Conservation (phyloP, 2,113 vertebrate genomes). For the Malurus alboscapulatus region DNA sequence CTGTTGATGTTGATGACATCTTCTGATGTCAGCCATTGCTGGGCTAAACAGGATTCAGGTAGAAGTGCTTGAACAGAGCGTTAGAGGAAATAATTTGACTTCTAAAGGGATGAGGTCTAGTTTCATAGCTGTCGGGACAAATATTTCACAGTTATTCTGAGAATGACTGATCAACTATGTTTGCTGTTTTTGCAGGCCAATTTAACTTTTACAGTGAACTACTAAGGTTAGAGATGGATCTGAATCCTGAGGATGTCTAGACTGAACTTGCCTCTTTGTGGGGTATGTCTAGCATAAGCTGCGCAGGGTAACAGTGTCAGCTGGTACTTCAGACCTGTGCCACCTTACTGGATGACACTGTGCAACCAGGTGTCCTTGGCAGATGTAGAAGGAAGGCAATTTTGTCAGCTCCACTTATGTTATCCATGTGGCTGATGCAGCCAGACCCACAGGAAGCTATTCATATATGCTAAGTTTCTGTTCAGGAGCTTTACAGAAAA, state of each 20-base stretch:
- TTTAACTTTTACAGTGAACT: background rate
- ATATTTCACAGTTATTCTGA: background rate
- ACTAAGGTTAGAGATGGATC: background rate
- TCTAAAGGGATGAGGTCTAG: background rate
- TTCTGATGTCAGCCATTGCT: background rate
- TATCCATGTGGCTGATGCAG: background rate
- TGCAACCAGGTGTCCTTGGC: background rate
- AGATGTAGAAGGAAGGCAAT: background rate
- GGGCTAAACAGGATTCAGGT: background rate
- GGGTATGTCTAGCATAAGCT: rapidly evolving
- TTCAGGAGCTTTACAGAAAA: background rate
- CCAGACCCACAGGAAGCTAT: background rate
- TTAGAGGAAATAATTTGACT: background rate
- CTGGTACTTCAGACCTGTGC: background rate
- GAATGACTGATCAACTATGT: background rate
- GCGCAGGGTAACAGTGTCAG: background rate
- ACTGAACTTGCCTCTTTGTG: background rate
- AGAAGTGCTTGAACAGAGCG: background rate
- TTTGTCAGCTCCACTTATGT: background rate
- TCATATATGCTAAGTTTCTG: background rate
- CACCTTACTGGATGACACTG: background rate
- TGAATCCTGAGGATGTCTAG: background rate
- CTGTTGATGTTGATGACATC: background rate
- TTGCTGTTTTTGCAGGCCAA: background rate
- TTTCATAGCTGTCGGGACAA: background rate